Evolutionary conservation across 1,140 invertebrate species (phyloP), one percentile per base, ranked within the genome.

Genomic region (Magallana angulata): DNA sequence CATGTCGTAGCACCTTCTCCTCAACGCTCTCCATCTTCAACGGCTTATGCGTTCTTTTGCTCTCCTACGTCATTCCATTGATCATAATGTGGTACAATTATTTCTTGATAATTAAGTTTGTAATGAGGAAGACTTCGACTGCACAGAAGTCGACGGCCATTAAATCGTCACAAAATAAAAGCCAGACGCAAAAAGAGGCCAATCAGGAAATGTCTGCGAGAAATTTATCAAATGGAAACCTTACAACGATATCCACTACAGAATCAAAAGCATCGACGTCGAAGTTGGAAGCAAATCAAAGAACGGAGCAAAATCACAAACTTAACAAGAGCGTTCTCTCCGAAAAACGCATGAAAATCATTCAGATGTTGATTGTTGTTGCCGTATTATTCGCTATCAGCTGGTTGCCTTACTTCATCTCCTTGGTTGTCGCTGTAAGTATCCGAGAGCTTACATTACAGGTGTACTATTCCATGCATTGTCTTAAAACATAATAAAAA

Each of bases 311-410:
- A 16, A 16, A 16, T 24, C 8, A 56, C 6, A 57, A 14, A n/a
- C 57, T 84, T 24, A 80, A 18, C 7, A 85, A 58, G 14, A 76
- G 68, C 7, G 12, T 83, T n/a, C 18, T 91, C n/a, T 88, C 59
- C 57, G 91, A 86, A 68, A 89, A 87, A 1, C 84, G 88, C 59
- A 85, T 90, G 71, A 87, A 87, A 58, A 89, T 92, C 7, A 87
- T 91, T 9, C 91, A 92, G 83, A 92, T 92, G 92, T 82, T 92
- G 24, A 91, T 92, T 24, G 80, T 92, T 11, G 87, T 92, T 24
- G 86, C 91, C 12, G 81, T 64, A 7, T 18, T 92, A 11, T 92
- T 92, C 86, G 89, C 88, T 11, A 71, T 91, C 2, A 89, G 86
- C 36, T 92, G 92, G 92, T 56, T 92, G 56, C 92, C 92, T 0